Conservation (phyloP, 2,888 invertebrate species). For the Paralinhomoeus sp. region DNA sequence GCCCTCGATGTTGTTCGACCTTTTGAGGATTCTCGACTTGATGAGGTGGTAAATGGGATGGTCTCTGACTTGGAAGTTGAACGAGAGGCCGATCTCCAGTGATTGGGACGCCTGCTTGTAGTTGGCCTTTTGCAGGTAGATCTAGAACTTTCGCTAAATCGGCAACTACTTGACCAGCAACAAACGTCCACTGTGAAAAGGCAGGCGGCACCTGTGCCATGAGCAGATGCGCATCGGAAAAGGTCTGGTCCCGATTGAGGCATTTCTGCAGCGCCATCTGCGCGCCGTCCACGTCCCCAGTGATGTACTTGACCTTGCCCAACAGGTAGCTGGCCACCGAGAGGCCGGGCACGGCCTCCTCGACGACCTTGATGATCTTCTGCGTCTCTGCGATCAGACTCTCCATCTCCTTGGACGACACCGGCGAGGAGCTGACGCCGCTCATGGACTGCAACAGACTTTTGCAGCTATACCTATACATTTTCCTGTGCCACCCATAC, state of each 20-base stretch:
- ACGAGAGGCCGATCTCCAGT: conserved; percentile 65
- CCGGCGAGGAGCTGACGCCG: too few species aligned
- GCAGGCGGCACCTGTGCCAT: conserved; percentile 41
- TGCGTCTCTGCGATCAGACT: conserved; percentile 36
- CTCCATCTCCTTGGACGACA: too few species aligned
- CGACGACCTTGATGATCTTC: conserved; percentile 45
- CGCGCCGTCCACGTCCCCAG: conserved; percentile 45
- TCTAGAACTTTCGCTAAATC: too few species aligned
- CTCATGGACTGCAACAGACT: too few species aligned
- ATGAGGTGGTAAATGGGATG: conserved; percentile 70
- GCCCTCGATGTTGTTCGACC: conserved; percentile 44
- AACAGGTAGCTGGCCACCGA: conserved; percentile 39
- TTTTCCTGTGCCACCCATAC: background rate
- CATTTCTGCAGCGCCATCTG: conserved; percentile 47
- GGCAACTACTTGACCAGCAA: too few species aligned
- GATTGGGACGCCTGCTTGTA: conserved; percentile 45
- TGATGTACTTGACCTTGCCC: conserved; percentile 54
- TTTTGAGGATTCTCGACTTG: conserved; percentile 55
- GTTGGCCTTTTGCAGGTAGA: conserved; percentile 3
- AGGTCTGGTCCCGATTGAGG: conserved; percentile 47
- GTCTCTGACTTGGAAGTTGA: conserved; percentile 72
- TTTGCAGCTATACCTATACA: too few species aligned
- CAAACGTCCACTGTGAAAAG: too few species aligned
- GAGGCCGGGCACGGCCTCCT: conserved; percentile 58
- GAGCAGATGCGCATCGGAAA: conserved; percentile 57